A percentile compares a stretch with the other conserved stretches of the same genome.
phyloP scores from a whole-genome alignment of 2,797 vertebrate genomes.

The Pipistrellus pipistrellus region DNA sequence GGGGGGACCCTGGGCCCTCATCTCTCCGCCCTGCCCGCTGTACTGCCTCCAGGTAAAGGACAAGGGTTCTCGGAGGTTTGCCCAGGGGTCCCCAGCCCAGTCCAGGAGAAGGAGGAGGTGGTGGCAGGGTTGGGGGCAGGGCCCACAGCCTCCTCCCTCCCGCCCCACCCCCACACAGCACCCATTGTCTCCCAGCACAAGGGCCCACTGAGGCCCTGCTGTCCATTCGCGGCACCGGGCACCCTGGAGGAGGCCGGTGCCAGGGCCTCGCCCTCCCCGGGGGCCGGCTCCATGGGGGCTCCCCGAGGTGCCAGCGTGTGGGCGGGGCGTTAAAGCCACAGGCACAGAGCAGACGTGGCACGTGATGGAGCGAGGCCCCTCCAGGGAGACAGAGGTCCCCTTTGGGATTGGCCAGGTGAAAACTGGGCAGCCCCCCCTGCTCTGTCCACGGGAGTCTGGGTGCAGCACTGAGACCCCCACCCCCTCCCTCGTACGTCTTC shows the following conservation, averaged over 20 bases:
- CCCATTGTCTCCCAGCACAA: constrained; percentile 74
- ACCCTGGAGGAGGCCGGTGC: constrained; percentile 56
- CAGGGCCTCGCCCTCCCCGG: constrained; percentile 56
- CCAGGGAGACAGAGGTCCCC: not conserved
- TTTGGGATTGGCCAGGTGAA: not conserved
- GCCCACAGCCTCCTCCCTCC: not conserved
- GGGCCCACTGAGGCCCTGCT: constrained; percentile 31
- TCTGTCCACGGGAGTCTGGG: not conserved
- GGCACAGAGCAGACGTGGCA: not conserved
- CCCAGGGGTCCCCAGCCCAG: not conserved
- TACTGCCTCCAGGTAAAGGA: fast-evolving
- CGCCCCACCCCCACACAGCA: constrained; percentile 7
- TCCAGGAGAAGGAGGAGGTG: not conserved
- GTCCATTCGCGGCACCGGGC: not conserved
- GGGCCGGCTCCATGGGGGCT: not conserved
- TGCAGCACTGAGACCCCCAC: not conserved
- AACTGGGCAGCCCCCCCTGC: fast-evolving
- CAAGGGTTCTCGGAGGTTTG: not conserved
- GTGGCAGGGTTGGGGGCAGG: not conserved
- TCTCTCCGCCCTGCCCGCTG: not conserved
- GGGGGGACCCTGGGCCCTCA: not conserved
- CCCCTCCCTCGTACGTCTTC: not conserved
- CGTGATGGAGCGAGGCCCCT: too few species aligned
- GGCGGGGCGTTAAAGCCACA: not conserved
- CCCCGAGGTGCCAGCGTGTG: not conserved